Evolutionary conservation across 2,797 vertebrate species (phyloP).

Genomic region (Pantherophis vulpinus): DNA sequence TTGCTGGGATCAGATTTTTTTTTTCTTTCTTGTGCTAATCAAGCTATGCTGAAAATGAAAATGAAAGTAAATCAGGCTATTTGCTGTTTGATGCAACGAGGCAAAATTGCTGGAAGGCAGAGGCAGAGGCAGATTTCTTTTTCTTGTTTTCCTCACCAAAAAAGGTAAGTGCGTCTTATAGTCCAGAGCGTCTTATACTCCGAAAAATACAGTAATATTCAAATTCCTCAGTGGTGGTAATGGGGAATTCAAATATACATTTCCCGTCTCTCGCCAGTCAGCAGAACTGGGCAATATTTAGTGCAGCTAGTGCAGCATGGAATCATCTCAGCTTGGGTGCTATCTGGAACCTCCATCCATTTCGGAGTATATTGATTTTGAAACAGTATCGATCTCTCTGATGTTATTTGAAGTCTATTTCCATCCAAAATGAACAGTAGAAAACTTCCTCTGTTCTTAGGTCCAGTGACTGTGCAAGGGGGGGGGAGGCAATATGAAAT

Average conservation of each 20-base stretch:
- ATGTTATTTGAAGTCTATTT: slow-evolving; percentile 39
- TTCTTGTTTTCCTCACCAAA: too few species aligned
- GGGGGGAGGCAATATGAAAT: background rate
- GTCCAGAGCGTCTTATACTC: too few species aligned
- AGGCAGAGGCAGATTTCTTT: too few species aligned
- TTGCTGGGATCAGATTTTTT: too few species aligned
- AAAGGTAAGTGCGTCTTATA: too few species aligned
- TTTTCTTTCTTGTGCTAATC: too few species aligned
- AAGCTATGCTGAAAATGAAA: too few species aligned
- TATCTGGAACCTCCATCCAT: slow-evolving; percentile 49
- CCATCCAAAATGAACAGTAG: slow-evolving; percentile 33
- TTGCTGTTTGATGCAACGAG: too few species aligned
- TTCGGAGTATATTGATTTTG: slow-evolving; percentile 15
- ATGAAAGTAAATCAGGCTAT: too few species aligned
- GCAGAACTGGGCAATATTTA: background rate
- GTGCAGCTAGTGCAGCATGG: background rate
- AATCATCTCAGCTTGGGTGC: slow-evolving; percentile 36
- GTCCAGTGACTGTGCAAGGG: slow-evolving; percentile 20
- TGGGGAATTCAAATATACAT: background rate
- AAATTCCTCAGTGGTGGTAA: background rate
- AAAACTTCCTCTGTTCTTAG: slow-evolving; percentile 25
- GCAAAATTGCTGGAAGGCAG: too few species aligned
- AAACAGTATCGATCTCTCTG: slow-evolving; percentile 16
- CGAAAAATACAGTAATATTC: too few species aligned
- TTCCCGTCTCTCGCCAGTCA: background rate